phyloP scores from a whole-genome alignment of 92 coral and sea anemone species.

The Porites divaricata region DNA sequence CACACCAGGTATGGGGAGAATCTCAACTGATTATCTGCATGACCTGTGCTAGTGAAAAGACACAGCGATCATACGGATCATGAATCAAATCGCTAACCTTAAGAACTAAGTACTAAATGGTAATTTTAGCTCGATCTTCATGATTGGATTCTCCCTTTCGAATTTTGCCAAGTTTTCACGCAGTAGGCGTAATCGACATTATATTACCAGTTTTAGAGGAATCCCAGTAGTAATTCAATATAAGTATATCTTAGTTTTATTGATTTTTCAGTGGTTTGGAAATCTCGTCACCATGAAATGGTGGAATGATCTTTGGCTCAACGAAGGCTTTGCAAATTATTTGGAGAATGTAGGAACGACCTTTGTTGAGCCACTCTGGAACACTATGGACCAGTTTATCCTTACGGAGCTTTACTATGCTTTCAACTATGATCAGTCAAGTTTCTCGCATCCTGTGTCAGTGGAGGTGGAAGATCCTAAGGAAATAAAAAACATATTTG shows the following conservation, averaged over 20 bases:
- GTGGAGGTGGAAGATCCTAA: conserved; percentile 44
- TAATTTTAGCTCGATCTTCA: no score
- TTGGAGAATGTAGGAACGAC: conserved; percentile 63
- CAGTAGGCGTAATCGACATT: no score
- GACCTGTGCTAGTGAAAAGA: no score
- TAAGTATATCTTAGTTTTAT: background rate
- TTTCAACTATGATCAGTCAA: conserved; percentile 44
- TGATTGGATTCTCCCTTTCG: no score
- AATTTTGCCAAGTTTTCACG: no score
- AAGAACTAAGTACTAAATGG: no score
- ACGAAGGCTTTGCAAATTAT: conserved; percentile 91
- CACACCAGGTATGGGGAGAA: conserved; percentile 78
- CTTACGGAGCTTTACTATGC: conserved; percentile 65
- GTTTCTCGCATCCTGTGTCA: conserved; percentile 47
- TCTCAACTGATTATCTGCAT: background rate
- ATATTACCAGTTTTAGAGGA: background rate
- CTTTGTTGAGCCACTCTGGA: conserved; percentile 74
- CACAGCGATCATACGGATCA: no score
- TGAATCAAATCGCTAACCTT: no score
- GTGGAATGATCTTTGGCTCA: conserved; percentile 96
- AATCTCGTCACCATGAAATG: conserved; percentile 94
- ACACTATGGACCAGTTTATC: conserved; percentile 64
- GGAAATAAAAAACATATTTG: conserved; percentile 43
- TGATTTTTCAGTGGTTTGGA: conserved; percentile 86
- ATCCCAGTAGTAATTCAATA: background rate